These are phyloP conservation scores for Euwallacea similis DNA, from an alignment of 1,140 invertebrate genomes.

Conservation along the genomic window DNA sequence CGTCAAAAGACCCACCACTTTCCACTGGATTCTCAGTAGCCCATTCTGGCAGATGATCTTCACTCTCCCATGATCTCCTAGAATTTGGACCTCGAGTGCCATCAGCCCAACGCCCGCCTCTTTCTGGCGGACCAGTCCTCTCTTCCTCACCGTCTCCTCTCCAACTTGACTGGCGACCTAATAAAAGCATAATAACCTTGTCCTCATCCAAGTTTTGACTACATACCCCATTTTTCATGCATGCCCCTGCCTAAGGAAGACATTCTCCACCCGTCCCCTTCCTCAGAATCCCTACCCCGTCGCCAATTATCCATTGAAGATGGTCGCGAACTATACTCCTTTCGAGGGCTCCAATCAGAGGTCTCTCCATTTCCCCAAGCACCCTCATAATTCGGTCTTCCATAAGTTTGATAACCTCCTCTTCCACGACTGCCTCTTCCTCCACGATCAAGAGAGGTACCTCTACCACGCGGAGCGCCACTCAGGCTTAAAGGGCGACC, in stretches of 20 bases:
- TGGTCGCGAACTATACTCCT: constrained; percentile 61
- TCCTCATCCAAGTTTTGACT: not conserved
- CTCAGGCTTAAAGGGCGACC: constrained; percentile 37
- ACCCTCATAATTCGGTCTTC: constrained; percentile 59
- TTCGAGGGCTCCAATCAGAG: constrained; percentile 66
- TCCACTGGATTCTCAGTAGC: constrained; percentile 74
- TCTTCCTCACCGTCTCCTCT: constrained; percentile 57
- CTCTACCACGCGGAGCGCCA: constrained; percentile 58
- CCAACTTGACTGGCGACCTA: constrained; percentile 63
- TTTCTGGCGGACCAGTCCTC: constrained; percentile 45
- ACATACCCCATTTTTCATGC: constrained; percentile 44
- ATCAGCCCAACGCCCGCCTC: constrained; percentile 47
- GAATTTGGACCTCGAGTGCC: constrained; percentile 44
- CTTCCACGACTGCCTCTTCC: constrained; percentile 57
- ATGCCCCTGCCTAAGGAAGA: constrained; percentile 37
- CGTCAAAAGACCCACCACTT: constrained; percentile 82
- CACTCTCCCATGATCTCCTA: constrained; percentile 58
- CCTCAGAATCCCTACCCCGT: constrained; percentile 59
- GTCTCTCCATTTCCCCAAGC: constrained; percentile 61
- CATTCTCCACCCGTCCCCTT: constrained; percentile 66
- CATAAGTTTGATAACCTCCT: constrained; percentile 60
- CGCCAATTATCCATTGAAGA: constrained; percentile 66
- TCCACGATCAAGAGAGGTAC: constrained; percentile 48
- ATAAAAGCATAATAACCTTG: constrained; percentile 5
- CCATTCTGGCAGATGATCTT: constrained; percentile 74